phyloP scores from a whole-genome alignment of 2,888 invertebrate genomes.

The Litoditis marina region DNA sequence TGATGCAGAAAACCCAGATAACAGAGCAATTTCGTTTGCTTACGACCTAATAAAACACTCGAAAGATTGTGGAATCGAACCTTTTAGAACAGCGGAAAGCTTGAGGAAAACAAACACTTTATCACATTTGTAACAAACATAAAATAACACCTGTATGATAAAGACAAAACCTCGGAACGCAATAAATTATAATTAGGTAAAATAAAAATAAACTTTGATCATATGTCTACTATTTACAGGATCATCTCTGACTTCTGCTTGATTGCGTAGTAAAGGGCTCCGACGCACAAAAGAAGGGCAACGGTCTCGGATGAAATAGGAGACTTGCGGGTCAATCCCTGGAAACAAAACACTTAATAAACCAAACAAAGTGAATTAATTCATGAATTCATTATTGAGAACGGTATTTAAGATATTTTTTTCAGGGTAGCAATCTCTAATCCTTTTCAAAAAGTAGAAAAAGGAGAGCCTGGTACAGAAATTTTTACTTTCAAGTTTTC shows the following conservation, averaged over 20 bases:
- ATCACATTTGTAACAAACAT: constrained; percentile 3
- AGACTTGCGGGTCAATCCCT: constrained; percentile 50
- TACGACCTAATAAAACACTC: too few relatives aligned
- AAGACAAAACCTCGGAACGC: background rate
- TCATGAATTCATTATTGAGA: too few relatives aligned
- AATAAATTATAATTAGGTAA: background rate
- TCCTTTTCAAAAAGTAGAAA: too few relatives aligned
- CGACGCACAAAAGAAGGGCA: constrained; percentile 39
- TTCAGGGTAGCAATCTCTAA: too few relatives aligned
- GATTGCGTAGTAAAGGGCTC: constrained; percentile 53
- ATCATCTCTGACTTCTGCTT: constrained; percentile 47
- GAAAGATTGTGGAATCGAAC: too few relatives aligned
- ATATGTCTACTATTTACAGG: constrained; percentile 21
- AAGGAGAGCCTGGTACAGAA: too few relatives aligned
- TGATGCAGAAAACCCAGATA: too few relatives aligned
- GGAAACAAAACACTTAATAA: constrained; percentile 9
- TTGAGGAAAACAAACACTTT: too few relatives aligned
- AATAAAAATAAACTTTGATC: constrained; percentile 1
- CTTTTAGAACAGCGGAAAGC: too few relatives aligned
- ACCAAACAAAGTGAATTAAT: background rate
- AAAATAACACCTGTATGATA: constrained; percentile 12
- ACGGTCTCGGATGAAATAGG: constrained; percentile 54
- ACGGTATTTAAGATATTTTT: too few relatives aligned
- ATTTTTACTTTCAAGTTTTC: too few relatives aligned
- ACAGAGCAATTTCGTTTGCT: too few relatives aligned